Evolutionary conservation across 2,113 vertebrate species (phyloP).

Genomic region (Lepisosteus oculatus): DNA sequence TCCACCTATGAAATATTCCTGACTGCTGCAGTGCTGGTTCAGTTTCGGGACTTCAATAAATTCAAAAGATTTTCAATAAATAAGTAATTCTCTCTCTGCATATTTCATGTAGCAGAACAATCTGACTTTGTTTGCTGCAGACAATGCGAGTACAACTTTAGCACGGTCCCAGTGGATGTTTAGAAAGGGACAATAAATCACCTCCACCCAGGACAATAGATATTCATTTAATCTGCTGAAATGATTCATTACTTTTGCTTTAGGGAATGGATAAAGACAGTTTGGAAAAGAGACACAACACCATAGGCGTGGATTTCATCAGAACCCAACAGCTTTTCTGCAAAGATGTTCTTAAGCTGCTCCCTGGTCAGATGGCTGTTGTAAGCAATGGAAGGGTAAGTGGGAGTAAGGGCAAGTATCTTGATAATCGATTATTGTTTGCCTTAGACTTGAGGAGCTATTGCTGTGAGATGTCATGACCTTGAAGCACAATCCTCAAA

Average conservation of each 20-base stretch:
- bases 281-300: constrained; percentile 95
- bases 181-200: constrained; percentile 6
- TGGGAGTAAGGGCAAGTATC: constrained; percentile 4
- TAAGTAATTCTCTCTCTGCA: constrained; percentile 27
- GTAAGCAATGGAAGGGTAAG: constrained; percentile 92
- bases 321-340: constrained; percentile 85
- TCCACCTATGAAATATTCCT: constrained; percentile 25
- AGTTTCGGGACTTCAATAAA: constrained; percentile 38
- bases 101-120: constrained; percentile 39
- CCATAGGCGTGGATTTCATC: constrained; percentile 81
- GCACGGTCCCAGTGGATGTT: background rate
- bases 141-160: background rate
- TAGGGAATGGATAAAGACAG: constrained; percentile 81
- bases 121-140: constrained; percentile 32
- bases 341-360: constrained; percentile 80
- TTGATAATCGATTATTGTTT: no score
- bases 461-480: no score
- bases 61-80: constrained; percentile 45
- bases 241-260: constrained; percentile 35
- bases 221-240: constrained; percentile 8
- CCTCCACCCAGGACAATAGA: constrained; percentile 2
- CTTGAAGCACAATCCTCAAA: no score
- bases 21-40: constrained; percentile 34
- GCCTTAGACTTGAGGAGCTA: no score
- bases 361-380: constrained; percentile 76